Base-by-base conservation (phyloP, 2,113 vertebrate species). In the Hiodon alosoides region DNA sequence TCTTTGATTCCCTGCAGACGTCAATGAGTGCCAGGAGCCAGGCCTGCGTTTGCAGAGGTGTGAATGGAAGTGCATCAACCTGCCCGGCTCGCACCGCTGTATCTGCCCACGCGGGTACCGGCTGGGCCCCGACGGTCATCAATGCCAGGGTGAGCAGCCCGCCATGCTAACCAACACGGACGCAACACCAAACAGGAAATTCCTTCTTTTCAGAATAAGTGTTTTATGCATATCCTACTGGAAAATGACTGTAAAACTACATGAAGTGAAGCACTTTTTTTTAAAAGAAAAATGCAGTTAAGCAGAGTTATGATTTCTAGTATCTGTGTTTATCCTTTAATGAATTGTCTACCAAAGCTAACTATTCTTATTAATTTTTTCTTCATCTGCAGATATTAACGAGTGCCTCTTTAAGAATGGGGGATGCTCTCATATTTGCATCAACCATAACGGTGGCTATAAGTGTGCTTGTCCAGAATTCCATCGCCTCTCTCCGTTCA, bases 371-470 rank as follows among this genome's bases (percentile, higher is more conserved):
- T 46, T 53, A 17, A 51, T 14, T 0, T 57, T 51, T 14, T 31
- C 67, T 62, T 31, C 71, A 52, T 71, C 54, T 78, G 16, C 73
- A 89, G 88, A 90, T 75, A 76, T 87, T 3, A 80, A 90, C 11
- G 88, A 90, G 73, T 90, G 88, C 74, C 68, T 16, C 11, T 72
- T 9, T 48, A 84, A 76, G 51, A 90, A 90, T 2, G 86, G 86
- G 11, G 85, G 86, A 2, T 90, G 87, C 72, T 88, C 88, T 11
- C 87, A 90, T 71, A 58, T 77, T 68, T 90, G 89, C 77, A 51
- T 84, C 66, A 90, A 90, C 77, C 60, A 79, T 4, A 83, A 55
- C 79, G 87, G 87, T 0, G 74, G 84, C 3, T 83, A 84, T 73
- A 86, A 78, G 80, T 89, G 88, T 75, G 77, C 78, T 66, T 89